Percentiles rank a stretch among this genome's conserved stretches.
These are phyloP conservation scores for Molossus molossus DNA, from an alignment of 2,797 vertebrate genomes.

Conservation along the genomic window DNA sequence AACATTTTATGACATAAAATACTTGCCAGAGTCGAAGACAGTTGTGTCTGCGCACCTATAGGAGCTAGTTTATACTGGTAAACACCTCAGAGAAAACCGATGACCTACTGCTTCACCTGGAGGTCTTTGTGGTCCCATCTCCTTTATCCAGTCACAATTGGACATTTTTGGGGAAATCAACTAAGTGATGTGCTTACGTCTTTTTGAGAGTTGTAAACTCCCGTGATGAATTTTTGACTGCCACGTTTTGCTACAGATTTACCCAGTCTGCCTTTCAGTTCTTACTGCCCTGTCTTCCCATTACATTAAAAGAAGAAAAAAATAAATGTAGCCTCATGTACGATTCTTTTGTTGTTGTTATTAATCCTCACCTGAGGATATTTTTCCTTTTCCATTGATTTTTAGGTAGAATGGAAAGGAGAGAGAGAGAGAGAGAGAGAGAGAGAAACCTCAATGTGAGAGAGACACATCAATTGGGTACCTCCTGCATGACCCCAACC, in stretches of 20 bases:
- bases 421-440: no score
- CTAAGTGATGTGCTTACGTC: background rate
- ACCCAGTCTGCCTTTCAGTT: constrained; percentile 31
- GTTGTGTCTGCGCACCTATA: background rate
- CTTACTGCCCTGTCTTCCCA: constrained; percentile 36
- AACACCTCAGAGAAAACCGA: background rate
- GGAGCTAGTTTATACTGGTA: constrained; percentile 31
- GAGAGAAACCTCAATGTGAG: no score
- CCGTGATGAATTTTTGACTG: background rate
- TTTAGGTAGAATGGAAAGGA: no score
- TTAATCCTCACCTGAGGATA: no score
- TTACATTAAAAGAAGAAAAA: constrained; percentile 33
- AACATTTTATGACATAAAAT: constrained; percentile 46
- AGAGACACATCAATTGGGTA: no score
- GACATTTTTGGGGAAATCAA: constrained; percentile 23
- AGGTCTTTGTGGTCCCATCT: background rate
- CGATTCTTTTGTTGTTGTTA: no score
- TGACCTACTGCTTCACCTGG: background rate
- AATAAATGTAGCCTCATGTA: background rate
- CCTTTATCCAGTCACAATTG: background rate
- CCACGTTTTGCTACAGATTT: background rate
- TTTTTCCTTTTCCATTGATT: no score
- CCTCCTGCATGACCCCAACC: no score
- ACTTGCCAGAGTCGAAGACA: constrained; percentile 11
- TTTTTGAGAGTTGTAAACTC: constrained; percentile 34